These are phyloP conservation scores for Antechinus flavipes DNA, from an alignment of 2,113 vertebrate genomes.

Conservation along the genomic window DNA sequence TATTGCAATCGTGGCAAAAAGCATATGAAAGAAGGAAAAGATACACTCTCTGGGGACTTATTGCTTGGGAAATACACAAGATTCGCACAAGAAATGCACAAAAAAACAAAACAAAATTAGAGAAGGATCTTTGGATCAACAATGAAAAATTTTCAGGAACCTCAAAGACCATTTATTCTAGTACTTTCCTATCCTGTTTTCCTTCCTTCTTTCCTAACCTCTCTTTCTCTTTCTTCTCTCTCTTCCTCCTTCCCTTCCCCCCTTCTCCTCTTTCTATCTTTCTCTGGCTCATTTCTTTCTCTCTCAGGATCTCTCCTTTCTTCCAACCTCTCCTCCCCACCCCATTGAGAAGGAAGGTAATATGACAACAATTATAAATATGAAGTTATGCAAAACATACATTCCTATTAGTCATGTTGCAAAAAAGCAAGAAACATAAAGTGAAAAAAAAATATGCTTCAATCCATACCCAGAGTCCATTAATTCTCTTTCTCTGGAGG, in stretches of 20 bases:
- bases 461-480: background rate
- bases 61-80: background rate
- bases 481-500: background rate
- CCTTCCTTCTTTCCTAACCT: too few species aligned
- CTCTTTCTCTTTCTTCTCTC: too few species aligned
- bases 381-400: background rate
- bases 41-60: background rate
- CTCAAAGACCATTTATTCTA: background rate
- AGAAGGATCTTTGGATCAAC: too few species aligned
- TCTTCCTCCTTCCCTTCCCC: too few species aligned
- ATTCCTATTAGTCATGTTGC: background rate
- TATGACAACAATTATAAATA: background rate
- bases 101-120: too few species aligned
- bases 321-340: too few species aligned
- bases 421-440: background rate
- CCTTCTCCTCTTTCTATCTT: too few species aligned
- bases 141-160: background rate
- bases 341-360: background rate
- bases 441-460: background rate
- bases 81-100: background rate
- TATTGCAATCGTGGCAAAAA: background rate
- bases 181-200: background rate
- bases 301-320: too few species aligned
- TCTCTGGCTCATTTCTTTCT: too few species aligned
- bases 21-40: background rate